A percentile compares a stretch with the other conserved stretches of the same genome.
Conservation (phyloP, 2,113 vertebrate genomes). For the Crypturellus undulatus region DNA sequence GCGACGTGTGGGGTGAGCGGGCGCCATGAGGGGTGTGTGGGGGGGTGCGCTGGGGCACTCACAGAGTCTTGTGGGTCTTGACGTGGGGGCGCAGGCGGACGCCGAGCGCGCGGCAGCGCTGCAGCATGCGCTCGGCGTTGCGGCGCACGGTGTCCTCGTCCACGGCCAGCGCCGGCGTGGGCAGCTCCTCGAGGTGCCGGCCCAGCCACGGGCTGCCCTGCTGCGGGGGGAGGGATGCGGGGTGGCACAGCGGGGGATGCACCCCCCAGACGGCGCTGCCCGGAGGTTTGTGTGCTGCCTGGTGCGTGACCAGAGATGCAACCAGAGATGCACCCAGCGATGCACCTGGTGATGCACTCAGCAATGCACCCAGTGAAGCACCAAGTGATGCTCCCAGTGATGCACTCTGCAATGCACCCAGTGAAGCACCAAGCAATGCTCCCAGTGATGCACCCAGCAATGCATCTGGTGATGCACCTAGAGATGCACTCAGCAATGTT, state of each 20-base stretch:
- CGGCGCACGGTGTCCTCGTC: conserved; percentile 75
- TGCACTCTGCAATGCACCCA: neutral
- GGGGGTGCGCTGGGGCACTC: neutral
- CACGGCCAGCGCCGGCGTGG: conserved; percentile 80
- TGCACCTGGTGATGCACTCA: too few species aligned
- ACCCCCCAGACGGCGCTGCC: too few species aligned
- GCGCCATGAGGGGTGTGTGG: too few species aligned
- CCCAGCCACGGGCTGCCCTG: neutral
- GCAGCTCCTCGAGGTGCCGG: conserved; percentile 65
- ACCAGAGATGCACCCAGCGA: neutral
- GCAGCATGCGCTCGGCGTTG: conserved; percentile 79
- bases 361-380: neutral
- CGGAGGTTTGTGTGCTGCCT: too few species aligned
- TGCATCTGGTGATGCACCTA: neutral
- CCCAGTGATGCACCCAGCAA: neutral
- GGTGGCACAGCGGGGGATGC: too few species aligned
- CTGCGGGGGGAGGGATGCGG: accelerated
- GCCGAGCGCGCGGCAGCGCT: conserved; percentile 76
- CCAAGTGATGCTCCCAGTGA: accelerated
- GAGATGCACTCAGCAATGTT: accelerated
- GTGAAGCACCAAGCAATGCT: accelerated
- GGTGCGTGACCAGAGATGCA: too few species aligned
- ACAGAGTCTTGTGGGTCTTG: conserved; percentile 90
- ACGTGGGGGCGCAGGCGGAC: conserved; percentile 85
- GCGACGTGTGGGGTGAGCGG: too few species aligned